Conservation (phyloP, 2,888 invertebrate genomes). For the Aphidius colemani region DNA sequence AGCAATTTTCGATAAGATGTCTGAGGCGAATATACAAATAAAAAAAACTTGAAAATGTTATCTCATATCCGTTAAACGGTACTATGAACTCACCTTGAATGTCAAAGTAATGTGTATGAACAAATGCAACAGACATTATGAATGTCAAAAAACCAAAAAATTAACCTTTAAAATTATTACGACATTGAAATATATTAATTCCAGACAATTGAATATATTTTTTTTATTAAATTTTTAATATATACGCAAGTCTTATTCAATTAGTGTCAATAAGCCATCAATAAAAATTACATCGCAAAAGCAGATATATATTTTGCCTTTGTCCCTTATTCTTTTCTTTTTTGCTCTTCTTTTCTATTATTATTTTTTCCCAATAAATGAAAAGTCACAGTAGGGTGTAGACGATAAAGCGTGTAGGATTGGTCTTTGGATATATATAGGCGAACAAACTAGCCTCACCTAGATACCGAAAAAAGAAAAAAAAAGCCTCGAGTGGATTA, state of each 20-base stretch:
- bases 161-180: too few relatives aligned
- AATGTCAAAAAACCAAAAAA: constrained; percentile 2
- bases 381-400: constrained; percentile 4
- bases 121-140: neutral
- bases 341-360: too few relatives aligned
- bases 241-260: too few relatives aligned
- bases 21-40: constrained; percentile 11
- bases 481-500: neutral
- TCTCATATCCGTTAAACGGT: constrained; percentile 35
- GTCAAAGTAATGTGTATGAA: neutral
- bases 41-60: constrained; percentile 22
- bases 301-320: too few relatives aligned
- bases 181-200: neutral
- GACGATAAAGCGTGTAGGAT: neutral
- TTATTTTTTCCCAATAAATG: too few relatives aligned
- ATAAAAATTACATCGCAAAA: too few relatives aligned
- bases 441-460: neutral
- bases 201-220: neutral
- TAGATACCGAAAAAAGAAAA: neutral
- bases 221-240: neutral
- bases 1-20: constrained; percentile 2
- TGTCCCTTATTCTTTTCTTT: too few relatives aligned
- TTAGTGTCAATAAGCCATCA: too few relatives aligned
- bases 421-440: neutral
- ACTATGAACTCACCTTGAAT: constrained; percentile 32